Evolutionary conservation across 1,140 invertebrate species (phyloP).

Genomic region (Druon quercuslanigerum): DNA sequence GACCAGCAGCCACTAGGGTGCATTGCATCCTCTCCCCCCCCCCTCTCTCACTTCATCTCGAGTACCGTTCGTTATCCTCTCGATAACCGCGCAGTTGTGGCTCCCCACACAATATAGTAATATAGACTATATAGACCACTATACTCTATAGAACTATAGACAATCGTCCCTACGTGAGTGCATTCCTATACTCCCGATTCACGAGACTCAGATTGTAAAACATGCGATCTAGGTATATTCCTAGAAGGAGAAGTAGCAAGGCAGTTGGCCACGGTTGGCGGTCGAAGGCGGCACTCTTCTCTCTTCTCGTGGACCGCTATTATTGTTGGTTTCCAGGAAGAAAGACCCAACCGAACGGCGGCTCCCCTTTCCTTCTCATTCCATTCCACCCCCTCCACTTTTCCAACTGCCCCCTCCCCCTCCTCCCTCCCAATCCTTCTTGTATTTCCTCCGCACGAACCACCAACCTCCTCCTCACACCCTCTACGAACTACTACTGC

Average conservation of each 20-base stretch:
- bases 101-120: neutral
- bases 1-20: constrained; percentile 30
- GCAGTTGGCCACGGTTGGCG: constrained; percentile 34
- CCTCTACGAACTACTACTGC: constrained; percentile 29
- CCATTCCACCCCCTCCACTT: constrained; percentile 38
- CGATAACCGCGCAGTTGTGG: constrained; percentile 10
- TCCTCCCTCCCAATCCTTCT: neutral
- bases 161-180: constrained; percentile 3
- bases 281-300: constrained; percentile 46
- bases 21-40: constrained; percentile 17
- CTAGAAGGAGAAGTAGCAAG: constrained; percentile 53
- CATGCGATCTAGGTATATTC: constrained; percentile 51
- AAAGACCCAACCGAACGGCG: constrained; percentile 67
- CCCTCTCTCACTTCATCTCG: constrained; percentile 12
- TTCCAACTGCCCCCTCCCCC: constrained; percentile 21
- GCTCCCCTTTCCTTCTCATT: constrained; percentile 50
- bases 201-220: constrained; percentile 42
- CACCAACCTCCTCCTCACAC: constrained; percentile 14
- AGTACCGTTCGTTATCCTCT: neutral
- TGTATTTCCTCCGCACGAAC: constrained; percentile 30
- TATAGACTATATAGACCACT: constrained; percentile 2
- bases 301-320: constrained; percentile 65
- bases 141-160: constrained; percentile 17
- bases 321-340: constrained; percentile 69
- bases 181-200: constrained; percentile 16